phyloP scores from a whole-genome alignment of 2,797 vertebrate species.

The Takifugu rubripes region DNA sequence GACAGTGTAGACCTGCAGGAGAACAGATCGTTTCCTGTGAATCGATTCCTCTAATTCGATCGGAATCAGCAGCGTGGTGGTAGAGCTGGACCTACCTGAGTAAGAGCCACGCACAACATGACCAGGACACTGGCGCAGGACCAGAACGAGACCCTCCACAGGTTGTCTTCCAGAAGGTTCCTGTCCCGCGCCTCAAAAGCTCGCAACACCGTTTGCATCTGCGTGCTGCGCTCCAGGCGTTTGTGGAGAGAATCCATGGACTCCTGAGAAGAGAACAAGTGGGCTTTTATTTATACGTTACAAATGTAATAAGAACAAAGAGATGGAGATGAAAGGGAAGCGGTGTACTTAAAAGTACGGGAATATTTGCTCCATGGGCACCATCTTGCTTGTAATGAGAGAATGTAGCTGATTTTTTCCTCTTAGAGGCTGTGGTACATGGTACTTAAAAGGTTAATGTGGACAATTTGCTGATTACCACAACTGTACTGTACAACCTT shows the following conservation, averaged over 20 bases:
- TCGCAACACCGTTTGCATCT: slow-evolving; percentile 84
- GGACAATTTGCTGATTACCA: too few species aligned
- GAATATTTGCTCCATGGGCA: too few species aligned
- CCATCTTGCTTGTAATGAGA: too few species aligned
- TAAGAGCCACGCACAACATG: slow-evolving; percentile 82
- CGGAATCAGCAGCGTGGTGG: neutral
- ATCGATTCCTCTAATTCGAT: neutral
- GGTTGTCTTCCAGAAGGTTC: slow-evolving; percentile 87
- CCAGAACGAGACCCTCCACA: slow-evolving; percentile 89
- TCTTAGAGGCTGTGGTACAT: too few species aligned
- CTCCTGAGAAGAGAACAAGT: slow-evolving; percentile 65
- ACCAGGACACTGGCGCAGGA: slow-evolving; percentile 82
- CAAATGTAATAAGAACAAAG: slow-evolving; percentile 9
- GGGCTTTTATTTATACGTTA: neutral
- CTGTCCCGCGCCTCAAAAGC: slow-evolving; percentile 88
- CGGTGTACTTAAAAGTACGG: too few species aligned
- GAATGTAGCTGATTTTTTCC: too few species aligned
- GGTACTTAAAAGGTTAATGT: too few species aligned
- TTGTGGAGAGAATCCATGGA: slow-evolving; percentile 83
- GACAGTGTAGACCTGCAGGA: slow-evolving; percentile 82
- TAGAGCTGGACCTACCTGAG: slow-evolving; percentile 73
- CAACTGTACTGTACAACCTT: too few species aligned
- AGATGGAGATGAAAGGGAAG: too few species aligned
- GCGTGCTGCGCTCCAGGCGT: slow-evolving; percentile 84
- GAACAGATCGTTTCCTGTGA: neutral